Evolutionary conservation across 2,888 invertebrate species (phyloP).

Genomic region (Julus scandinavius): DNA sequence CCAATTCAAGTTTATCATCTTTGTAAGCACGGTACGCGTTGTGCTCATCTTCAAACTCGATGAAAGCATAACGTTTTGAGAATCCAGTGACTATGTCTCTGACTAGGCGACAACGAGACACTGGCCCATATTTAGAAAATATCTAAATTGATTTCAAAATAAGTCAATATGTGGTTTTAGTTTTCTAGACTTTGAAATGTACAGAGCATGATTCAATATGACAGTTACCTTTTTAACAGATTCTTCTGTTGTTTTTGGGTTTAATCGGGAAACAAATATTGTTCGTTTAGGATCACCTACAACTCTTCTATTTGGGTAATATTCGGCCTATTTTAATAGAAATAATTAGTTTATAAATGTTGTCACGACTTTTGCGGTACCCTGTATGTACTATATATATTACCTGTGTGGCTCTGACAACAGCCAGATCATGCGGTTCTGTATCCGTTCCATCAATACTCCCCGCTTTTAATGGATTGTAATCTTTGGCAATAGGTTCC

Average conservation of each 20-base stretch:
- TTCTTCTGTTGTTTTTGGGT: slow-evolving; percentile 72
- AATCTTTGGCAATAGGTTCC: slow-evolving; percentile 72
- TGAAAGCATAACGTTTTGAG: slow-evolving; percentile 85
- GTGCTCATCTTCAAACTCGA: slow-evolving; percentile 77
- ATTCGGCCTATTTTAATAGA: slow-evolving; percentile 49
- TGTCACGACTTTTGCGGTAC: not conserved
- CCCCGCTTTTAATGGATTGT: slow-evolving; percentile 84
- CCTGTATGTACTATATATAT: not conserved
- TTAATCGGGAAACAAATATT: slow-evolving; percentile 79
- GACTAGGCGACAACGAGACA: slow-evolving; percentile 75
- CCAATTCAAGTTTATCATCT: slow-evolving; percentile 73
- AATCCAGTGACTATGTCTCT: slow-evolving; percentile 85
- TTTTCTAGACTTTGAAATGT: not conserved
- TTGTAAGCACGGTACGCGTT: slow-evolving; percentile 74
- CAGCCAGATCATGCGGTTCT: slow-evolving; percentile 82
- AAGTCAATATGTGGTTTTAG: not conserved
- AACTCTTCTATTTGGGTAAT: slow-evolving; percentile 53
- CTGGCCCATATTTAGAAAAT: slow-evolving; percentile 74
- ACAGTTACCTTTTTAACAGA: not conserved
- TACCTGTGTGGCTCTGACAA: slow-evolving; percentile 75
- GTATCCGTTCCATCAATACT: slow-evolving; percentile 89
- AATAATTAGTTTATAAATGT: not conserved
- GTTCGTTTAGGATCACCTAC: slow-evolving; percentile 73
- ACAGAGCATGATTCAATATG: not conserved
- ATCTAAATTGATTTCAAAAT: slow-evolving; percentile 56